These are phyloP conservation scores for Leuctra nigra DNA, from an alignment of 2,888 invertebrate genomes.

Conservation along the genomic window DNA sequence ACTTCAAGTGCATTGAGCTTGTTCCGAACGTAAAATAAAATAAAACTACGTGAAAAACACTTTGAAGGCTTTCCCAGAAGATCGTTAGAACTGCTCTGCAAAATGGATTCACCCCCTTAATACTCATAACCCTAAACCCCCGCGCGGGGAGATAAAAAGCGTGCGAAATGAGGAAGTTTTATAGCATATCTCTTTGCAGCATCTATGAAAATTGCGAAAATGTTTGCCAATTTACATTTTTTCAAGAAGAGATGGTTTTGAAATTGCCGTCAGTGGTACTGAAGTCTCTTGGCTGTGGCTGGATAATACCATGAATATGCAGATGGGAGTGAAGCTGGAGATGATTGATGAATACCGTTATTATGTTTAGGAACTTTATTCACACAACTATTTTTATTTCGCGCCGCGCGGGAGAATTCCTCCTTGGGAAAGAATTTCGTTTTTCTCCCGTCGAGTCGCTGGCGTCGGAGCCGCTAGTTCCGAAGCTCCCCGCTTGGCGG, in stretches of 20 bases:
- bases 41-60: too few species aligned
- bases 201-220: constrained; percentile 16
- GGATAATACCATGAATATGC: constrained; percentile 10
- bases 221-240: constrained; percentile 18
- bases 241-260: neutral
- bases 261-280: neutral
- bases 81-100: too few species aligned
- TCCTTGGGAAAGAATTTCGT: constrained; percentile 18
- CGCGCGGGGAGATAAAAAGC: too few species aligned
- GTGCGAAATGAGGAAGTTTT: neutral
- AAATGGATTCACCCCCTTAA: too few species aligned
- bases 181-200: constrained; percentile 7
- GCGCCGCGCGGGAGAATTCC: constrained; percentile 7
- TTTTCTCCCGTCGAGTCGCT: neutral
- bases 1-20: too few species aligned
- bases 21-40: too few species aligned
- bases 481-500: neutral
- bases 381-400: neutral
- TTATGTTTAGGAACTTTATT: constrained; percentile 17
- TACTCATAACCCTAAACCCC: too few species aligned
- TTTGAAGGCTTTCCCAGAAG: too few species aligned
- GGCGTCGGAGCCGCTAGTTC: neutral
- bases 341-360: constrained; percentile 17
- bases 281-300: too few species aligned
- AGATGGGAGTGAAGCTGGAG: constrained; percentile 9